Evolutionary conservation across 2,797 vertebrate species (phyloP).

Genomic region (Acipenser oxyrinchus): DNA sequence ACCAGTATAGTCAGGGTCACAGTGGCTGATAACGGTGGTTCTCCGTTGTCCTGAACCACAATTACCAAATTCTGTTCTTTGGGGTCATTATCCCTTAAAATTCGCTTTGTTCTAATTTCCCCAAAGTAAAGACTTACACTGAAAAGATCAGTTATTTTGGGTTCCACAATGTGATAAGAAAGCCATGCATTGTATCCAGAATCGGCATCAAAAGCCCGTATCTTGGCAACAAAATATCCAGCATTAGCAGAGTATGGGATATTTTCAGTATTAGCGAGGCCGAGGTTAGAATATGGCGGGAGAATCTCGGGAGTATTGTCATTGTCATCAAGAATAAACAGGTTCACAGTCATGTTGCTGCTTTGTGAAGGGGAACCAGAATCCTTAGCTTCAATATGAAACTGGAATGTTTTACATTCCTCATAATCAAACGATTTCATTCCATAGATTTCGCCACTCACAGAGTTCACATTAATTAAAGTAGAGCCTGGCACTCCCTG

Average conservation of each 20-base stretch:
- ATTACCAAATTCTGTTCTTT: conserved; percentile 47
- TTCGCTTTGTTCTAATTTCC: conserved; percentile 47
- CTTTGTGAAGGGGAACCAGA: conserved; percentile 42
- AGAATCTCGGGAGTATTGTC: conserved; percentile 45
- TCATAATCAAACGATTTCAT: conserved; percentile 50
- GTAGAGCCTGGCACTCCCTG: conserved; percentile 6
- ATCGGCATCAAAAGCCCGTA: conserved; percentile 47
- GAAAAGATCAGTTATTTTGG: conserved; percentile 44
- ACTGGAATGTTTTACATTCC: conserved; percentile 36
- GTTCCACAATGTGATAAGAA: conserved; percentile 40
- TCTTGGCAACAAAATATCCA: conserved; percentile 49
- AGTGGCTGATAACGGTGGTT: conserved; percentile 45
- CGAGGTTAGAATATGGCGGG: conserved; percentile 38
- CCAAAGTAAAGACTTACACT: conserved; percentile 45
- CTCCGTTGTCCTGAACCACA: conserved; percentile 53
- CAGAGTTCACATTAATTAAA: conserved; percentile 35
- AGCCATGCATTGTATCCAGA: conserved; percentile 50
- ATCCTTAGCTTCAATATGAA: conserved; percentile 44
- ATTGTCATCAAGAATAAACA: conserved; percentile 44
- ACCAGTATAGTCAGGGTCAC: conserved; percentile 46
- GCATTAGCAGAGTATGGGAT: conserved; percentile 48
- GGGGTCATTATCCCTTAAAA: conserved; percentile 44
- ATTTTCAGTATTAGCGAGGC: conserved; percentile 41
- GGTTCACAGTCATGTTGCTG: conserved; percentile 37
- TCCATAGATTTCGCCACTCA: conserved; percentile 43